Evolutionary conservation across 2,113 vertebrate genomes (phyloP).

Genomic region (Rhegmatorhina hoffmannsi): DNA sequence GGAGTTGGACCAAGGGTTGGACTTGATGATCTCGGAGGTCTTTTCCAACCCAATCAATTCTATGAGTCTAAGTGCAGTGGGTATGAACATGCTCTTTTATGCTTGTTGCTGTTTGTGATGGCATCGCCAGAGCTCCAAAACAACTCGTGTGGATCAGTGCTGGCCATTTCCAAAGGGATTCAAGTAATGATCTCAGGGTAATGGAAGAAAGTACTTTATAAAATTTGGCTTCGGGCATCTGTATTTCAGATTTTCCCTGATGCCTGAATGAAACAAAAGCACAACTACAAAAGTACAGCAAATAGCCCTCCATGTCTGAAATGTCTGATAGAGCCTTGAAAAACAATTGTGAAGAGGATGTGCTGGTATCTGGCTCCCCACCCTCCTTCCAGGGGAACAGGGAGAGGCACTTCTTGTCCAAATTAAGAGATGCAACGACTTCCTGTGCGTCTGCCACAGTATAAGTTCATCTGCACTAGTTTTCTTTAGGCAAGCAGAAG

Average conservation of each 20-base stretch:
- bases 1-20: too few species aligned
- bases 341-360: conserved; percentile 38
- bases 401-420: conserved; percentile 52
- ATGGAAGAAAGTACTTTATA: not conserved
- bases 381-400: conserved; percentile 45
- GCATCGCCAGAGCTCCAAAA: not conserved
- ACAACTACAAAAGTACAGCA: not conserved
- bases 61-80: not conserved
- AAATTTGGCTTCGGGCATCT: not conserved
- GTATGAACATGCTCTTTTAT: not conserved
- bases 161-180: not conserved
- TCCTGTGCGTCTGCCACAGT: not conserved
- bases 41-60: too few species aligned
- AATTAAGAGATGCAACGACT: not conserved
- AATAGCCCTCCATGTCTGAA: not conserved
- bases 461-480: not conserved
- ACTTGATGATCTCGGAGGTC: too few species aligned
- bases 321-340: not conserved
- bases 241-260: not conserved
- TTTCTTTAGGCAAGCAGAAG: not conserved
- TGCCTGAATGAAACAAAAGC: not conserved
- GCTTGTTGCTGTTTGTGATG: not conserved
- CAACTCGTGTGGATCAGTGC: not conserved
- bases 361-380: conserved; percentile 9
- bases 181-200: not conserved